Evolutionary conservation across 2,113 vertebrate genomes (phyloP).

Genomic region (Myrmecobius fasciatus): DNA sequence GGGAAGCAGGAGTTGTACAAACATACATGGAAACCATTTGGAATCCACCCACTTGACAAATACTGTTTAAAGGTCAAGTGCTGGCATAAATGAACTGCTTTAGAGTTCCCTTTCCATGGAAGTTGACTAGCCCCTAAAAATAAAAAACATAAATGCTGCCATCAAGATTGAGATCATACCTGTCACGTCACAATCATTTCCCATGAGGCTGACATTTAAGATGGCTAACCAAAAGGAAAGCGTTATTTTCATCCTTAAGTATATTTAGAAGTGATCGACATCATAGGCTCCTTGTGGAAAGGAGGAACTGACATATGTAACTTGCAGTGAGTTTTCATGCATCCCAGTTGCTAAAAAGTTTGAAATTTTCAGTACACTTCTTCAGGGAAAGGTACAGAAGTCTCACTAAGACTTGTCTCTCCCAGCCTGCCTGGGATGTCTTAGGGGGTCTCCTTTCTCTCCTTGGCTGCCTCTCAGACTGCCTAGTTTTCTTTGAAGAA

Average conservation of each 20-base stretch:
- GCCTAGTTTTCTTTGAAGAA: background rate
- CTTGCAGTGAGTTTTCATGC: background rate
- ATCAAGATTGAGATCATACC: background rate
- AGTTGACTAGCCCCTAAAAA: background rate
- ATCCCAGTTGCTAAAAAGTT: slow-evolving; percentile 13
- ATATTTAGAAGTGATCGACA: background rate
- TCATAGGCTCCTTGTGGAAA: background rate
- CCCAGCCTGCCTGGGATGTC: background rate
- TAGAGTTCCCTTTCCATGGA: background rate
- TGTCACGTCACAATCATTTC: fast-evolving
- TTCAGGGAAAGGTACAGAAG: background rate
- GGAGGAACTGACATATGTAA: background rate
- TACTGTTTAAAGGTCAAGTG: background rate
- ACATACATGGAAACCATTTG: background rate
- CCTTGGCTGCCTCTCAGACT: background rate
- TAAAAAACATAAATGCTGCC: background rate
- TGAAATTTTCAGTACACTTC: background rate
- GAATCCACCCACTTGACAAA: background rate
- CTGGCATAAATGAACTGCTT: background rate
- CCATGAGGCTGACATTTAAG: background rate
- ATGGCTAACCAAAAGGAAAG: background rate
- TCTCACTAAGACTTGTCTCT: background rate
- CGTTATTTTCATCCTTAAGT: fast-evolving
- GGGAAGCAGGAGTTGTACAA: background rate
- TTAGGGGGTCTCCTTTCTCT: background rate